Base-by-base conservation (phyloP, 2,888 invertebrate species). In the Phyllotreta cruciferae region DNA sequence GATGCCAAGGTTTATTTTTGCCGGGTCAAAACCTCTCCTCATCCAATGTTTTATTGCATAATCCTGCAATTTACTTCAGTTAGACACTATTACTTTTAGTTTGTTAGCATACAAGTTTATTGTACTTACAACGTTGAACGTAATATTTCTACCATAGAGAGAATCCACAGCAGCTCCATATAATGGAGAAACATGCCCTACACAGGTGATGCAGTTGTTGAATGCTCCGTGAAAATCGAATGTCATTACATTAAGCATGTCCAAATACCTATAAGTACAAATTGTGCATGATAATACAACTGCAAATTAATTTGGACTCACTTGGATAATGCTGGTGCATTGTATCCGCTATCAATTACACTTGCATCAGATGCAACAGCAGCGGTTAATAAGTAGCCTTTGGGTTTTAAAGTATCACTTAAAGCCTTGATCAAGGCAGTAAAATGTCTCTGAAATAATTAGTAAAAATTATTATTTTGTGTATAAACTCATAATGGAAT, bases 1-100 rank as follows among this genome's bases (percentile, higher is more conserved):
- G 24, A 92, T 78, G 0, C 93, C 93, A 0, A 93, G 68, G 0
- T 88, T 81, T 0, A 93, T 70, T 76, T 93, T 93, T 0, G 85
- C 80, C 1, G 85, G 80, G 3, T 84, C 82, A 0, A 85, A 86
- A 9, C 88, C 88, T 64, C 83, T 80, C 0, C 79, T 75, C 1
- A 87, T 68, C 86, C 86, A 88, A 64, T 82, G 82, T 39, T 81
- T 71, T 5, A 87, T 79, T 3, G 83, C 80, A 55, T 77, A 79
- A 62, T 84, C 77, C 84, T 85, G 50, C 14, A 14, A 38, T n/a
- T 37, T 56, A 24, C 9, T 42, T 56, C 34, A 42, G 13, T 10
- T 24, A 67, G 67, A 63, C 66, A 70, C 66, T 2, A 10, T 6
- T 10, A 45, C 8, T 45, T 45, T 9, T 11, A 45, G 14, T 8